Evolutionary conservation across 2,888 invertebrate species (phyloP).

Genomic region (Monopis laevigella): DNA sequence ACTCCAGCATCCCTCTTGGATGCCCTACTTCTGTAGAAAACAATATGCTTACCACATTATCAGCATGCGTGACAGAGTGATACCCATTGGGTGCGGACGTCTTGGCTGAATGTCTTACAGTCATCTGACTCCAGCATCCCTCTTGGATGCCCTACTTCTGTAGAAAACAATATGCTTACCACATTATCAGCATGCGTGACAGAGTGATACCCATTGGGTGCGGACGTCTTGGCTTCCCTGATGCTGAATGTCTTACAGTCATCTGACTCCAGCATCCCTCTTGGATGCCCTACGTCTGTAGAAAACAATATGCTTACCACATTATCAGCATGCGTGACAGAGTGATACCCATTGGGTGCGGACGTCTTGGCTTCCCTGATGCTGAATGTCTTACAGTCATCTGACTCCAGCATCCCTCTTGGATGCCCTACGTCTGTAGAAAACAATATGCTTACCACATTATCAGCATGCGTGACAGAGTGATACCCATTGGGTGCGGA

Average conservation of each 20-base stretch:
- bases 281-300: constrained; percentile 47
- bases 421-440: constrained; percentile 46
- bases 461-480: constrained; percentile 30
- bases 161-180: constrained; percentile 37
- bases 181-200: constrained; percentile 34
- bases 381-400: constrained; percentile 49
- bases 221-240: constrained; percentile 29
- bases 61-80: too few relatives aligned
- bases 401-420: constrained; percentile 52
- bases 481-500: constrained; percentile 29
- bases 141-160: too few relatives aligned
- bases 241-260: constrained; percentile 52
- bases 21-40: constrained; percentile 44
- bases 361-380: constrained; percentile 33
- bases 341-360: constrained; percentile 30
- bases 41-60: too few relatives aligned
- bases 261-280: constrained; percentile 51
- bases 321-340: constrained; percentile 31
- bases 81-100: too few relatives aligned
- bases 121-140: too few relatives aligned
- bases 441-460: constrained; percentile 37
- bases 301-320: constrained; percentile 37
- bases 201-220: constrained; percentile 30
- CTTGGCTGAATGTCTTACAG: too few relatives aligned
- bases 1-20: constrained; percentile 53